Conservation (phyloP, 2,113 vertebrate genomes). For the Perca fluviatilis region DNA sequence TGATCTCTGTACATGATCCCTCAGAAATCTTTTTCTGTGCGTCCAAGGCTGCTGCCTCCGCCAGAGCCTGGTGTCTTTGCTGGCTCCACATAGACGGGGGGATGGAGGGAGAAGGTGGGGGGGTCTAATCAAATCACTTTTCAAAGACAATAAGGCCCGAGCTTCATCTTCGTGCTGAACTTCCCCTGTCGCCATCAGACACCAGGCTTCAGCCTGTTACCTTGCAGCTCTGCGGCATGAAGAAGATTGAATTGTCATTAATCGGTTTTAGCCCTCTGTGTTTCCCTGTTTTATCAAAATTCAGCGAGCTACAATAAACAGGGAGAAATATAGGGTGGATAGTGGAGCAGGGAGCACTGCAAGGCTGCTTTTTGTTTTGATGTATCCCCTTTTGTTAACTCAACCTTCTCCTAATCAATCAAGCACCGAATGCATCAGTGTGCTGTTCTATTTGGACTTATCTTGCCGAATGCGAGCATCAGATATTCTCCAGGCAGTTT, state of each 20-base stretch:
- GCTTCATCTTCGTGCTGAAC: constrained; percentile 84
- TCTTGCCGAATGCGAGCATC: constrained; percentile 6
- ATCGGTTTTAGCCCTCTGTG: constrained; percentile 69
- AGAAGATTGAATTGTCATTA: constrained; percentile 79
- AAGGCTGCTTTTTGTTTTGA: constrained; percentile 48
- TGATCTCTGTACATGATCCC: constrained; percentile 98
- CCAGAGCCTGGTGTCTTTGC: constrained; percentile 79
- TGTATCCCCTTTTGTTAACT: constrained; percentile 69
- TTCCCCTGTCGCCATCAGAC: constrained; percentile 86
- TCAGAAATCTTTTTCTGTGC: constrained; percentile 90
- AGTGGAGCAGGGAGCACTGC: neutral
- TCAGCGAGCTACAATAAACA: constrained; percentile 70
- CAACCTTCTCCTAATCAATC: constrained; percentile 59
- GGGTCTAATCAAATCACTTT: constrained; percentile 92
- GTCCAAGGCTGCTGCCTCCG: constrained; percentile 86
- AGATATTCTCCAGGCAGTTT: constrained; percentile 50
- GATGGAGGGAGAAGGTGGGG: constrained; percentile 60
- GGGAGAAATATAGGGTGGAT: constrained; percentile 28
- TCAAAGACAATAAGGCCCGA: constrained; percentile 91
- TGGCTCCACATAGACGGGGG: constrained; percentile 5
- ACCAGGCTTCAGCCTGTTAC: constrained; percentile 84
- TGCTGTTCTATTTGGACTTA: constrained; percentile 13
- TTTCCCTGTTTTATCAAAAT: constrained; percentile 67
- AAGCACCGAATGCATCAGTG: constrained; percentile 35
- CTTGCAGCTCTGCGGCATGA: constrained; percentile 74